Conservation (phyloP, 2,888 invertebrate species). For the Amiota minor region DNA sequence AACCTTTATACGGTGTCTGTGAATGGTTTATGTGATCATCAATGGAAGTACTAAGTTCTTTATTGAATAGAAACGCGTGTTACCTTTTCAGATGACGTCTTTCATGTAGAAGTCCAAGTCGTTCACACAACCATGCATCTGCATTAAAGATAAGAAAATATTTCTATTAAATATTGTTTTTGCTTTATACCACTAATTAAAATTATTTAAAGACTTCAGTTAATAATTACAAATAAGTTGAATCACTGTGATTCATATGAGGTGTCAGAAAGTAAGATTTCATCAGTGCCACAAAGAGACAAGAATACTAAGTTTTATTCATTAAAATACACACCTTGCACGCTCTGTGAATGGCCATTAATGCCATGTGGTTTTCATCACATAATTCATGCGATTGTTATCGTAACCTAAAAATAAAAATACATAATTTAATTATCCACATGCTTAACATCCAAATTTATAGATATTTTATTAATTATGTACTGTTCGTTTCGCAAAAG, state of each 20-base stretch:
- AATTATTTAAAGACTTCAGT: conserved; percentile 45
- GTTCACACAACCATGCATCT: neutral
- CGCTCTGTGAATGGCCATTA: too few relatives aligned
- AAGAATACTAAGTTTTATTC: neutral
- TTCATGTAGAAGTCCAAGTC: too few relatives aligned
- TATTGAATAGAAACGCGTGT: too few relatives aligned
- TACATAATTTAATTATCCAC: too few relatives aligned
- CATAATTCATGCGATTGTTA: too few relatives aligned
- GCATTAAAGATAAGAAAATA: neutral
- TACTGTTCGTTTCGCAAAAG: conserved; percentile 55
- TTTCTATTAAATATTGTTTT: neutral
- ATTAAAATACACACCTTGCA: too few relatives aligned
- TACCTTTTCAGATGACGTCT: neutral
- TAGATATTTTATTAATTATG: neutral
- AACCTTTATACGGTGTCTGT: conserved; percentile 68
- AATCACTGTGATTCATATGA: conserved; percentile 71
- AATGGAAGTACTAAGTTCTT: conserved; percentile 36
- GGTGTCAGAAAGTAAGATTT: conserved; percentile 70
- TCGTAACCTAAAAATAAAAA: too few relatives aligned
- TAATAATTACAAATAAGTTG: conserved; percentile 48
- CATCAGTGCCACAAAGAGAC: conserved; percentile 57
- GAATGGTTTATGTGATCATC: conserved; percentile 71
- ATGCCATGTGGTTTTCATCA: too few relatives aligned
- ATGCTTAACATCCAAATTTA: too few relatives aligned
- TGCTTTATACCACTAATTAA: neutral